Percentiles rank a stretch among this genome's conserved stretches.
Evolutionary conservation across 2,113 vertebrate species (phyloP).

Genomic region (Triplophysa tibetana): DNA sequence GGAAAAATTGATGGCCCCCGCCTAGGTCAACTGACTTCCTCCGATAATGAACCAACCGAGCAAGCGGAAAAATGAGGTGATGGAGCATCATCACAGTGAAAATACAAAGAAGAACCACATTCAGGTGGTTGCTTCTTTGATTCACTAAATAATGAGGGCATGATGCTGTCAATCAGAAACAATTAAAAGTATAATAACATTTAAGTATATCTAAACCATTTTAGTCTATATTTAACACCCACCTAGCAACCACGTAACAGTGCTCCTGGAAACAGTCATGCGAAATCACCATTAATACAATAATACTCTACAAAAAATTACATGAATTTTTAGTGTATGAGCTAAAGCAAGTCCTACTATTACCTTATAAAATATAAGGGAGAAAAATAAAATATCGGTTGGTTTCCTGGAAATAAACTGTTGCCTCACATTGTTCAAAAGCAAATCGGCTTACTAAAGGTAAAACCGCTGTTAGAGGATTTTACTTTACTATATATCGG

Average conservation of each 20-base stretch:
- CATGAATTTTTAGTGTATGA: too few species aligned
- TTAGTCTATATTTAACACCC: too few species aligned
- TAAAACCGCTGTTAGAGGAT: not conserved
- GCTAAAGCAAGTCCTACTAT: too few species aligned
- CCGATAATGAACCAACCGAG: conserved; percentile 28
- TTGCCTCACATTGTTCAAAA: not conserved
- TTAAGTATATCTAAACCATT: too few species aligned
- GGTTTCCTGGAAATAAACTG: not conserved
- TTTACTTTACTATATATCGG: not conserved
- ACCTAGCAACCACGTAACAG: too few species aligned
- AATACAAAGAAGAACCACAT: not conserved
- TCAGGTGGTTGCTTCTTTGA: conserved; percentile 8
- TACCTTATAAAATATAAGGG: too few species aligned
- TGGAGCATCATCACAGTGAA: not conserved
- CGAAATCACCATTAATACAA: too few species aligned
- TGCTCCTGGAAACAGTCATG: too few species aligned
- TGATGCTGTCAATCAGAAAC: too few species aligned
- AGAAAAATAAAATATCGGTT: not conserved
- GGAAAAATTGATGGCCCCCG: conserved; percentile 57
- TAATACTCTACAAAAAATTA: too few species aligned
- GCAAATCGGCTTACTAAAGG: not conserved
- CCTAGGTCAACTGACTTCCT: conserved; percentile 37
- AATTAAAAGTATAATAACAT: too few species aligned
- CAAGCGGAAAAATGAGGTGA: conserved; percentile 4
- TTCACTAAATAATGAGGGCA: too few species aligned